Percentiles rank a stretch among this genome's conserved stretches.
Conservation (phyloP, 2,888 invertebrate species). For the Dryococelus australis region DNA sequence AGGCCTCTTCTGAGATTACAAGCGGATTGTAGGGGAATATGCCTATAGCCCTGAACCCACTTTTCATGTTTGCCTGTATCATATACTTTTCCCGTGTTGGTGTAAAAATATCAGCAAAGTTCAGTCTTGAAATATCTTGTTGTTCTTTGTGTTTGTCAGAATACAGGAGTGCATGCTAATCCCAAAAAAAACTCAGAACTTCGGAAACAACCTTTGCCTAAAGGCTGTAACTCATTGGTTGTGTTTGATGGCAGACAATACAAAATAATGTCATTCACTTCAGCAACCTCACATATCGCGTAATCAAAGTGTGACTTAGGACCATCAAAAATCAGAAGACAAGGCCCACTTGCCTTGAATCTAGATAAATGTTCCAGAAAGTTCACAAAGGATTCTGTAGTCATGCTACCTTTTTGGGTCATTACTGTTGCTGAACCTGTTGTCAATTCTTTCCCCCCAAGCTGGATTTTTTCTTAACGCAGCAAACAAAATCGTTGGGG, state of each 20-base stretch:
- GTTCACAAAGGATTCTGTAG: conserved; percentile 44
- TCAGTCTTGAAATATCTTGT: no score
- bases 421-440: conserved; percentile 46
- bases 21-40: no score
- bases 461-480: conserved; percentile 29
- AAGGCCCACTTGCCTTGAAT: conserved; percentile 44
- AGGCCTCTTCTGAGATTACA: no score
- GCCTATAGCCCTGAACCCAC: no score
- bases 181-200: no score
- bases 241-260: conserved; percentile 43
- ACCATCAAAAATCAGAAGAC: conserved; percentile 47
- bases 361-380: conserved; percentile 45
- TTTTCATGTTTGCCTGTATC: no score
- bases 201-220: no score
- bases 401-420: conserved; percentile 49
- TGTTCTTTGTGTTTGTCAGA: no score
- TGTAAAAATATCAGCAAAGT: no score
- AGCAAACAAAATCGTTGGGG: conserved; percentile 22
- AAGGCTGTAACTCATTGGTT: no score
- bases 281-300: conserved; percentile 46
- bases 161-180: no score
- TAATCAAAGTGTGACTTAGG: conserved; percentile 46
- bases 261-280: conserved; percentile 32
- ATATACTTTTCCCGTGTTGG: no score
- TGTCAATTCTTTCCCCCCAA: conserved; percentile 42